Evolutionary conservation across 2,113 vertebrate species (phyloP), one percentile per base, ranked within the genome.

Genomic region (Callospermophilus lateralis): DNA sequence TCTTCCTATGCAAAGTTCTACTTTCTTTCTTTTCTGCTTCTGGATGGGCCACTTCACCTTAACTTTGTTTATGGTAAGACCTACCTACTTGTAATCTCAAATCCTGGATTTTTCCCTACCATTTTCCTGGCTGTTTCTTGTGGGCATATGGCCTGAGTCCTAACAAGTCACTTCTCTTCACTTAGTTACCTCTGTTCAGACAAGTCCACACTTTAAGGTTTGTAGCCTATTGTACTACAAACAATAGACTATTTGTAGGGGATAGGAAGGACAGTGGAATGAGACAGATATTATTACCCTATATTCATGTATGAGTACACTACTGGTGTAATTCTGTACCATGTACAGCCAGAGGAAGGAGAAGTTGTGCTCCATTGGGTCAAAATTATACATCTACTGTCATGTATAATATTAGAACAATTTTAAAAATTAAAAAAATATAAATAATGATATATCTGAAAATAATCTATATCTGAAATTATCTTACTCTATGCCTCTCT

Each of bases 401-500:
- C 48, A 51, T 51, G 48, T 51, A 13, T 13, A 51, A 51, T 11
- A 51, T 51, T 51, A 51, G 48, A 51, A 13, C 48, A 51, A 51
- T 12, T 51, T 12, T 0, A 51, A 45, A 51, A 51, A 13, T 3
- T 51, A 13, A 51, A 51, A 51, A 51, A 51, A 51, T 11, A 51
- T 3, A 13, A 51, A 51, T 51, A 51, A 51, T 51, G 48, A 51
- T 51, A 13, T 48, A 42, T 42, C 42, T 42, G 42, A 45, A 45
- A 45, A 45, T 45, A 74, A 90, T 81, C 45, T 78, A 24, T 63
- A 67, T 76, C 30, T 95, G 55, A 96, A 95, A 78, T 58, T 28
- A 55, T 95, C 13, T 88, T 92, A 76, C 37, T 65, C 22, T 42
- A 20, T 48, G 8, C 81, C 39, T 89, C 20, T 34, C n/a, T 88